These are phyloP conservation scores for Acrobeloides nanus DNA, from an alignment of 2,888 invertebrate genomes.

Conservation along the genomic window DNA sequence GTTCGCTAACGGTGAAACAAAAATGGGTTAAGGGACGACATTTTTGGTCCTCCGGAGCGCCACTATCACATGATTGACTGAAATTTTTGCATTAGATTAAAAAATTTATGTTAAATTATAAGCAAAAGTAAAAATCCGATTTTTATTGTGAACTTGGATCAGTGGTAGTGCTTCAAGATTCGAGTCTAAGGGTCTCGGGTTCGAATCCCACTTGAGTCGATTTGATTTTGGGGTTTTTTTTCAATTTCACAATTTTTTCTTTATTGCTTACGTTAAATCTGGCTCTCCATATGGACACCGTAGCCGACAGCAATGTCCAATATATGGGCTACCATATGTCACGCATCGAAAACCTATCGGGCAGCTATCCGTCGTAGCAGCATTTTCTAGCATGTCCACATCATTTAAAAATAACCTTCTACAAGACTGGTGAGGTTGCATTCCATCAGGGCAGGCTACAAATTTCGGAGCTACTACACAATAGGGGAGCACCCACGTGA, in stretches of 20 bases:
- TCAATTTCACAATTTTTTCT: no score
- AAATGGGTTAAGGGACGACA: conserved; percentile 53
- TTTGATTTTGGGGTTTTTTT: no score
- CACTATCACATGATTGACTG: conserved; percentile 51
- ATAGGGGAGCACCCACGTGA: no score
- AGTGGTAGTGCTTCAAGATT: no score
- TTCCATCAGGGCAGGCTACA: conserved; percentile 52
- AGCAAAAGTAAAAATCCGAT: no score
- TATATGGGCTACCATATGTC: conserved; percentile 53
- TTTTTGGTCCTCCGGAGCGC: conserved; percentile 46
- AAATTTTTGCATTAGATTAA: conserved; percentile 10
- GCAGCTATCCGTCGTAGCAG: conserved; percentile 48
- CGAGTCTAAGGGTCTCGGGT: no score
- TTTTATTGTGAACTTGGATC: no score
- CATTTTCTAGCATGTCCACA: conserved; percentile 50
- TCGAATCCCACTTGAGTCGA: no score
- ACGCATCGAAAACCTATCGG: conserved; percentile 43
- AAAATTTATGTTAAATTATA: no score
- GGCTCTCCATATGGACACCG: conserved; percentile 53
- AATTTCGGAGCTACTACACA: no score
- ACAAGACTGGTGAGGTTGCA: conserved; percentile 48
- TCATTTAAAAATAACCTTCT: conserved; percentile 52
- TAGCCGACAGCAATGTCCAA: conserved; percentile 53
- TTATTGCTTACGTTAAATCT: conserved; percentile 44
- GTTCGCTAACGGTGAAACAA: conserved; percentile 43